These are phyloP conservation scores for Eumacrocentrus americanus DNA, from an alignment of 2,888 invertebrate genomes.

Conservation along the genomic window DNA sequence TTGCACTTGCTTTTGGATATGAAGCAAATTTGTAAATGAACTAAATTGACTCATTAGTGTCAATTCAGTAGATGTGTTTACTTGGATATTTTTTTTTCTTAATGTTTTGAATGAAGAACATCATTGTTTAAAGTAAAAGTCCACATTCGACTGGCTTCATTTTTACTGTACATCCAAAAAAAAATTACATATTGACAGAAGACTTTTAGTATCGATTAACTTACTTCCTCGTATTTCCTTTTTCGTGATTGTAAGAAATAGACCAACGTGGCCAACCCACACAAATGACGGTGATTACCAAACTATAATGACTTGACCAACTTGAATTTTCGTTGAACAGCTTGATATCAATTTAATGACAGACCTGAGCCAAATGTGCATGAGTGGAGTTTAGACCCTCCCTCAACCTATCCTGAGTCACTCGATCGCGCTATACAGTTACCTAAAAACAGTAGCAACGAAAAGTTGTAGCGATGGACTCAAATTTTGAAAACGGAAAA, in stretches of 20 bases:
- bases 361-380: not conserved
- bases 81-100: not conserved
- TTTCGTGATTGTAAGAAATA: not conserved
- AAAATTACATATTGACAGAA: too few species aligned
- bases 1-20: not conserved
- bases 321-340: not conserved
- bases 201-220: not conserved
- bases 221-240: not conserved
- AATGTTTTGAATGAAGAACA: too few species aligned
- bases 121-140: too few species aligned
- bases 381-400: not conserved
- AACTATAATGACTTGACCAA: not conserved
- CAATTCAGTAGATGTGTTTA: not conserved
- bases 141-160: too few species aligned
- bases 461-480: not conserved
- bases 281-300: slow-evolving; percentile 2
- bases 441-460: not conserved
- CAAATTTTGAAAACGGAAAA: not conserved
- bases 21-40: too few species aligned
- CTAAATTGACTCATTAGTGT: not conserved
- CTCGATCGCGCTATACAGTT: not conserved
- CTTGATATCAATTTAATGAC: not conserved
- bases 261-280: not conserved
- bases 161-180: too few species aligned
- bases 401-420: not conserved